Evolutionary conservation across 2,888 invertebrate genomes (phyloP), one percentile per base, ranked within the genome.

Genomic region (Peribatodes rhomboidaria): DNA sequence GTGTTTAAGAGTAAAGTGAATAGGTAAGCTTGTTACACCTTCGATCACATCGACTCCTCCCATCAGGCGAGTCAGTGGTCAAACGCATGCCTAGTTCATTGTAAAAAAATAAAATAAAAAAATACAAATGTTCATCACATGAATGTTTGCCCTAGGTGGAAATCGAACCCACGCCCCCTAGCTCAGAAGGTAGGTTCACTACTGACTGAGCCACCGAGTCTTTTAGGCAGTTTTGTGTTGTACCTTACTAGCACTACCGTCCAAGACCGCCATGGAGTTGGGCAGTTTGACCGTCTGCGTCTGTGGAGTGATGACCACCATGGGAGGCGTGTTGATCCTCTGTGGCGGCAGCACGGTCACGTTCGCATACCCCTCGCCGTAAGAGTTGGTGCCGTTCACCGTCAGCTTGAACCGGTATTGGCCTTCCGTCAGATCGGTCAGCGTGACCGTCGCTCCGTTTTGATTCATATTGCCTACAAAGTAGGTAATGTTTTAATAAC

Each of bases 231-330:
- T n/a, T n/a, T n/a, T n/a, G 10, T 35, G n/a, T 6, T 13, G n/a
- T 81, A 93, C 94, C 87, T 94, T 94, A 76, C 94, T 97, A 39
- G 94, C 95, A 77, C 97, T 97, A 0, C 96, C 99, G 86, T 99
- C 99, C 31, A 99, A 94, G 31, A 99, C 97, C 0, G 98, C 98
- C 46, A 96, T 97, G 0, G 97, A 97, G 75, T 98, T 98, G 0
- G 98, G 98, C 71, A 98, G 93, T 77, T 98, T 97, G 8, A 99
- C 97, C 9, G 96, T 96, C 87, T 98, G 98, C 39, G 96, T 94
- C 2, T 96, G 94, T 0, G 98, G 98, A 1, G 97, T 97, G 72
- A 99, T 98, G 44, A 98, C 94, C 0, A 98, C 98, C 64, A 96
- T 94, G 0, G 98, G 99, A 0, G 97, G 95, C 69, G 95, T 95